These are phyloP conservation scores for Aphrocallistes beatrix DNA, from an alignment of 37 sponge, comb jelly and placozoan genomes.

Conservation along the genomic window DNA sequence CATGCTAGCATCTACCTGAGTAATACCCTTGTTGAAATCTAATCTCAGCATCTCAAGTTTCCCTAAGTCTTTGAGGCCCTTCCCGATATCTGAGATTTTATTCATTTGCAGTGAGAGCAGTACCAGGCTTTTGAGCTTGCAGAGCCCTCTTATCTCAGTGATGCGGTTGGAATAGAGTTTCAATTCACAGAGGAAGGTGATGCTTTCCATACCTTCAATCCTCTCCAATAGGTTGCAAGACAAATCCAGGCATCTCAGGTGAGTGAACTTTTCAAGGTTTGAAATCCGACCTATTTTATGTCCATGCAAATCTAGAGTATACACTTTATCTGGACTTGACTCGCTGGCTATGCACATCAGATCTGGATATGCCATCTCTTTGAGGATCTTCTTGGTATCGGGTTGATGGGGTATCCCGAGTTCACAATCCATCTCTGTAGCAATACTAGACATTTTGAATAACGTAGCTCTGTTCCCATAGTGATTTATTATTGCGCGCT, in stretches of 20 bases:
- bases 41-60: slow-evolving; percentile 22
- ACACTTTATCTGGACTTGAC: not conserved
- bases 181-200: slow-evolving; percentile 25
- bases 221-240: slow-evolving; percentile 27
- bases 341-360: not conserved
- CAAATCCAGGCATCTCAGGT: slow-evolving; percentile 24
- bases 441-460: too few relatives aligned
- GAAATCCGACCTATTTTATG: not conserved
- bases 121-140: slow-evolving; percentile 19
- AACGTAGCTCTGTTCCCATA: too few relatives aligned
- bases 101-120: slow-evolving; percentile 24
- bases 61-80: slow-evolving; percentile 9
- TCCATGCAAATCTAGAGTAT: not conserved
- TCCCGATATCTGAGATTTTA: slow-evolving; percentile 14
- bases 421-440: too few relatives aligned
- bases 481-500: too few relatives aligned
- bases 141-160: slow-evolving; percentile 23
- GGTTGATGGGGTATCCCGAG: too few relatives aligned
- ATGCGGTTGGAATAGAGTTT: slow-evolving; percentile 35
- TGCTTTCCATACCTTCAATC: slow-evolving; percentile 23
- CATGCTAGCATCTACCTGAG: not conserved
- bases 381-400: not conserved
- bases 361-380: not conserved
- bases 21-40: slow-evolving; percentile 28
- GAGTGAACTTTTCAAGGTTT: slow-evolving; percentile 10